Evolutionary conservation across 2,888 invertebrate genomes (phyloP).

Genomic region (Plebejus anna): DNA sequence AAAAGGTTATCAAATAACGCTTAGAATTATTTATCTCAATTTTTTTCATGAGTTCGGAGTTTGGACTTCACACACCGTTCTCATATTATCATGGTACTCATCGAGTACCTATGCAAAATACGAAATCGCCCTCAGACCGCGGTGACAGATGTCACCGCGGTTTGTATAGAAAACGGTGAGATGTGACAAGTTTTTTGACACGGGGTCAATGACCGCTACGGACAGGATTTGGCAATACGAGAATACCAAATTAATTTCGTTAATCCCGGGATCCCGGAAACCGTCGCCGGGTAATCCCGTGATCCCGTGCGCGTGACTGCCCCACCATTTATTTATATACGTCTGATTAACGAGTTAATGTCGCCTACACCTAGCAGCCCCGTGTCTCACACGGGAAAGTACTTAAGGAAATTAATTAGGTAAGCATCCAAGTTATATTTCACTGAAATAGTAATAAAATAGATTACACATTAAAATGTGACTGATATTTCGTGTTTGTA

Average conservation of each 20-base stretch:
- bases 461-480: not conserved
- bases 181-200: too few relatives aligned
- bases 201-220: too few relatives aligned
- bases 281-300: constrained; percentile 42
- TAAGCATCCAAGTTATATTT: constrained; percentile 1
- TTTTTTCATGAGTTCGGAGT: too few relatives aligned
- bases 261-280: constrained; percentile 34
- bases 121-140: too few relatives aligned
- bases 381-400: not conserved
- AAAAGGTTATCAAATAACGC: too few relatives aligned
- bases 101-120: too few relatives aligned
- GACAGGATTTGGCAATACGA: too few relatives aligned
- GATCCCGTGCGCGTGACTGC: constrained; percentile 45
- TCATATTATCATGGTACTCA: too few relatives aligned
- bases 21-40: too few relatives aligned
- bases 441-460: not conserved
- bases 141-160: too few relatives aligned
- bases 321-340: constrained; percentile 38
- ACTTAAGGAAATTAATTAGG: not conserved
- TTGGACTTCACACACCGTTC: too few relatives aligned
- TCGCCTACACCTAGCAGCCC: constrained; percentile 5
- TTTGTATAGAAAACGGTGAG: too few relatives aligned
- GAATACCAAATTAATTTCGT: constrained; percentile 28
- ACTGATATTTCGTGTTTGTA: not conserved
- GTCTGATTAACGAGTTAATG: constrained; percentile 23